A percentile compares a stretch with the other conserved stretches of the same genome.
Conservation (phyloP, 2,797 vertebrate species). For the Bufotes viridis region DNA sequence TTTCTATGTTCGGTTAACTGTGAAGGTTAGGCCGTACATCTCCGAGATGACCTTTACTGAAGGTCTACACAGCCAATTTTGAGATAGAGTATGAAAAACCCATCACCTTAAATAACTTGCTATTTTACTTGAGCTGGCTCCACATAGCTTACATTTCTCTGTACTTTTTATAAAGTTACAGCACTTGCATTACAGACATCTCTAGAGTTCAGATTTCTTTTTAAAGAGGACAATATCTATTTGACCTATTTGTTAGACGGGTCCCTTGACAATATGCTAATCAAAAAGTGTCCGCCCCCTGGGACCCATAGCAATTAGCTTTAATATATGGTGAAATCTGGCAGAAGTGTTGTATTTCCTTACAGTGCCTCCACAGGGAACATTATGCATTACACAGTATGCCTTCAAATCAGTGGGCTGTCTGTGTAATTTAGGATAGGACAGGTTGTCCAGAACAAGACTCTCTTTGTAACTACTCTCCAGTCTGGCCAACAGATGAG, state of each 20-base stretch:
- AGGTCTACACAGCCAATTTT: neutral
- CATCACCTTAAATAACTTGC: slow-evolving; percentile 10
- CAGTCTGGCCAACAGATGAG: too few relatives aligned
- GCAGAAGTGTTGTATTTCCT: neutral
- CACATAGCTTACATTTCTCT: neutral
- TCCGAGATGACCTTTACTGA: neutral
- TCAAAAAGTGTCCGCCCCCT: neutral
- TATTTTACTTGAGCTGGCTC: neutral
- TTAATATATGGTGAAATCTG: too few relatives aligned
- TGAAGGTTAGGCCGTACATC: neutral
- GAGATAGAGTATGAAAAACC: slow-evolving; percentile 3
- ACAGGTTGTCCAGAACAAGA: neutral
- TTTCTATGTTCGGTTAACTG: neutral
- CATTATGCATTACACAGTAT: neutral
- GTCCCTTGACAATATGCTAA: neutral
- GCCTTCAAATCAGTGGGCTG: too few relatives aligned
- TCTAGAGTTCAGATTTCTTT: neutral
- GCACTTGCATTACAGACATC: neutral
- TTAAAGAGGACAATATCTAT: neutral
- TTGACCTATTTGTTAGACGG: neutral
- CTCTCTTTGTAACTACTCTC: too few relatives aligned
- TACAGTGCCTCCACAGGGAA: neutral
- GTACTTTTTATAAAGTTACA: neutral
- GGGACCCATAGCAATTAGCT: neutral
- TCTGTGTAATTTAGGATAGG: neutral